Evolutionary conservation across 1,140 invertebrate species (phyloP).

Genomic region (Drosophila ananassae): DNA sequence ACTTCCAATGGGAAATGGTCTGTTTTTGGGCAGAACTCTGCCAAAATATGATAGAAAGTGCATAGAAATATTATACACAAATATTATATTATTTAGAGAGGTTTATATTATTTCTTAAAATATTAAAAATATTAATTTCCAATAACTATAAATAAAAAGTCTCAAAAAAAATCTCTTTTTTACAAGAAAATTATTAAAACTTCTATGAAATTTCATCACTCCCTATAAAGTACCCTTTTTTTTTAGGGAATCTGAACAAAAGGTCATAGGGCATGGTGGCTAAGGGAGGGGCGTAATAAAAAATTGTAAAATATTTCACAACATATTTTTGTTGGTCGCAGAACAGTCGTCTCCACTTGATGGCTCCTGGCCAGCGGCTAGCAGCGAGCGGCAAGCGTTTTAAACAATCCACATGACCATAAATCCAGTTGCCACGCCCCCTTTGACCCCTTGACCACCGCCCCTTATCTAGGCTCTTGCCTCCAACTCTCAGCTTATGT

Average conservation of each 20-base stretch:
- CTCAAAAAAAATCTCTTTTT: too few relatives aligned
- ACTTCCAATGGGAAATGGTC: constrained; percentile 9
- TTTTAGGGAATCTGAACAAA: too few relatives aligned
- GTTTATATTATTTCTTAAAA: not conserved
- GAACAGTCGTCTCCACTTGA: constrained; percentile 59
- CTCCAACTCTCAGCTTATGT: not conserved
- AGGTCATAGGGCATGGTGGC: not conserved
- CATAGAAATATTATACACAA: too few relatives aligned
- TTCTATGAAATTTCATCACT: constrained; percentile 2
- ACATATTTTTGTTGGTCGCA: constrained; percentile 71
- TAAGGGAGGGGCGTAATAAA: constrained; percentile 40
- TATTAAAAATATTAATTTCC: not conserved
- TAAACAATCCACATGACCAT: constrained; percentile 77
- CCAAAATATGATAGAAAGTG: not conserved
- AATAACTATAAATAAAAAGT: too few relatives aligned
- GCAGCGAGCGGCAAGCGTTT: constrained; percentile 42
- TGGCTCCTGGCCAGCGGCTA: constrained; percentile 29
- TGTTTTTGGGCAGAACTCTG: not conserved
- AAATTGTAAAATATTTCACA: constrained; percentile 77
- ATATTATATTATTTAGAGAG: too few relatives aligned
- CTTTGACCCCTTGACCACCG: not conserved
- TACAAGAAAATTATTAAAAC: too few relatives aligned
- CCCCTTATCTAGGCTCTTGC: constrained; percentile 3
- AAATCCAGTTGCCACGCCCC: constrained; percentile 48
- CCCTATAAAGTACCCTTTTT: not conserved